These are phyloP conservation scores for Ophonus ardosiacus DNA, from an alignment of 2,888 invertebrate genomes.

Conservation along the genomic window DNA sequence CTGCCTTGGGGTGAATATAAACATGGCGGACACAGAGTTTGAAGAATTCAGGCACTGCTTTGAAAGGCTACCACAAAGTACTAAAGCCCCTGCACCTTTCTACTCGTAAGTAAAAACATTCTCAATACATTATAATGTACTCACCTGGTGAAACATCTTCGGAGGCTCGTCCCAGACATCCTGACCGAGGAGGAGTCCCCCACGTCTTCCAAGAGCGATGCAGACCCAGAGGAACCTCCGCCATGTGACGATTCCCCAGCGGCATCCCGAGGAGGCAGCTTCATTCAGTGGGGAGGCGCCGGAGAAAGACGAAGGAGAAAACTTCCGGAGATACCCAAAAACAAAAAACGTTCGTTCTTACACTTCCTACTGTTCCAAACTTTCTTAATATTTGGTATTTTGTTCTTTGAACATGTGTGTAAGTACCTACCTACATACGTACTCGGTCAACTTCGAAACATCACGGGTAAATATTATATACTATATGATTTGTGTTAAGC, in stretches of 20 bases:
- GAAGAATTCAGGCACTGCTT: slow-evolving; percentile 94
- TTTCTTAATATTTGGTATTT: slow-evolving; percentile 44
- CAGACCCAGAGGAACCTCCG: slow-evolving; percentile 75
- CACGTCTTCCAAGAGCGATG: slow-evolving; percentile 86
- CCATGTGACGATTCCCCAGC: slow-evolving; percentile 39
- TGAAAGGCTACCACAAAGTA: slow-evolving; percentile 88
- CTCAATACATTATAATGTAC: not conserved
- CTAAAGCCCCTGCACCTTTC: slow-evolving; percentile 88
- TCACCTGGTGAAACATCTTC: not conserved
- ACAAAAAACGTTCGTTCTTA: slow-evolving; percentile 86
- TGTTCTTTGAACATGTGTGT: slow-evolving; percentile 49
- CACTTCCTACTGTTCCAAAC: slow-evolving; percentile 2
- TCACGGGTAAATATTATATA: slow-evolving; percentile 32
- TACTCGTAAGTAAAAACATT: slow-evolving; percentile 87
- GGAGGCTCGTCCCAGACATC: slow-evolving; percentile 90
- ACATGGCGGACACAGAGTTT: slow-evolving; percentile 96
- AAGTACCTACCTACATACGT: slow-evolving; percentile 43
- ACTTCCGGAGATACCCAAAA: slow-evolving; percentile 93
- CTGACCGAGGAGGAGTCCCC: slow-evolving; percentile 89
- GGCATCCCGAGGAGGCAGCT: slow-evolving; percentile 64
- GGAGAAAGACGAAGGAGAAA: slow-evolving; percentile 86
- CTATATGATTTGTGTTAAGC: slow-evolving; percentile 5
- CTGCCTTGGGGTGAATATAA: slow-evolving; percentile 72
- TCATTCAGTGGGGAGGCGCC: slow-evolving; percentile 67
- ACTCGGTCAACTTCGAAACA: slow-evolving; percentile 40